Conservation (phyloP, 2,797 vertebrate genomes). For the Meriones psammophilus region DNA sequence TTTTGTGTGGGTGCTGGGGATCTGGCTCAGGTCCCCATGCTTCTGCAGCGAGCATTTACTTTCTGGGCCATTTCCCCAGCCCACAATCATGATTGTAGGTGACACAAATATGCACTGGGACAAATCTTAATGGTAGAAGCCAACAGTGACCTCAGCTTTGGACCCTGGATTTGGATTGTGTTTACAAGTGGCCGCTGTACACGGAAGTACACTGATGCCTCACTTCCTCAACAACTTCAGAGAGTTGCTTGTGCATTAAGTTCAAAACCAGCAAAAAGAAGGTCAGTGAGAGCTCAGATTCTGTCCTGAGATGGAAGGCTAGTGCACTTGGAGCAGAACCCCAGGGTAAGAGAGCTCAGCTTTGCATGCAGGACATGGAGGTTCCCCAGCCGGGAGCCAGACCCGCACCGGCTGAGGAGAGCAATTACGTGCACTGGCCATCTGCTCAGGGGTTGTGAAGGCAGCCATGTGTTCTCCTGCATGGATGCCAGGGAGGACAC, state of each 20-base stretch:
- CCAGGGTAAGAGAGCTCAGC: neutral
- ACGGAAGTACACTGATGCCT: neutral
- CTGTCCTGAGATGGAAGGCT: neutral
- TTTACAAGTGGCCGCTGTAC: neutral
- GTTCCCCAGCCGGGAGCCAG: conserved; percentile 38
- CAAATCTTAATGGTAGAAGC: neutral
- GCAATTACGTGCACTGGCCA: neutral
- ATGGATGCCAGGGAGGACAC: conserved; percentile 35
- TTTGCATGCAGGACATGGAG: conserved; percentile 43
- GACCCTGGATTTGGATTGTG: neutral
- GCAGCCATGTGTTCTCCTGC: conserved; percentile 67
- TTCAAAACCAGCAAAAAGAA: conserved; percentile 9
- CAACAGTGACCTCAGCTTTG: neutral
- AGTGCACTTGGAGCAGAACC: neutral
- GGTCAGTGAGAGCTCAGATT: neutral
- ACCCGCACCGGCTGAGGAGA: neutral
- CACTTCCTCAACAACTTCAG: neutral
- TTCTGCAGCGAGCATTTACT: neutral
- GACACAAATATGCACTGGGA: neutral
- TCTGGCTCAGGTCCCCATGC: neutral
- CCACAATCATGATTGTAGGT: neutral
- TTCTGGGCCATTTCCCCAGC: no score
- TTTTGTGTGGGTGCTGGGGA: neutral
- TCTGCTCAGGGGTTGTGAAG: conserved; percentile 63
- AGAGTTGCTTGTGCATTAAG: neutral